Evolutionary conservation across 2,113 vertebrate species (phyloP), one percentile per base, ranked within the genome.

Genomic region (Rhinoderma darwinii): DNA sequence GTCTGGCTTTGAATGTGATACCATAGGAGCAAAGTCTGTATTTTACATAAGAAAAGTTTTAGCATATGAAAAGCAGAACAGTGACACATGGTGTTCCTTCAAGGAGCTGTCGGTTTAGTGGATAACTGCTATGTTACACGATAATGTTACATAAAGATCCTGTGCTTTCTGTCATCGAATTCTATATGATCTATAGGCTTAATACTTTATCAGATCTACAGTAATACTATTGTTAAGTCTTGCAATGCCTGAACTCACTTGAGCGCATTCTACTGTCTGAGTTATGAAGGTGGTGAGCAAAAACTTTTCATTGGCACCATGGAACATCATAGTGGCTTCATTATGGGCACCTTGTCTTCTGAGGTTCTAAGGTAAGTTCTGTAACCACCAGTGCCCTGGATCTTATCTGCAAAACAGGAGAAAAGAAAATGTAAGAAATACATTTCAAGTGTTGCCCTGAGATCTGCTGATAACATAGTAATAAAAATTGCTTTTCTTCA

Each of bases 1-100:
- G 17, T 78, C 1, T 32, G 47, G 22, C 20, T 74, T 43, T n/a
- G 18, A 22, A 47, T 14, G 20, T 10, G 47, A 47, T 30, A 30
- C 14, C 27, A 51, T 18, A 0, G 44, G 20, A n/a, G 30, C 17
- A 20, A 78, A 54, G 27, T 35, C n/a, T 35, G 15, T 27, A 22
- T 35, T 20, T 35, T 30, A 22, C 56, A 43, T 20, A n/a, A 32
- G 74, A 50, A 43, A 77, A 77, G 51, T 56, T 75, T 84, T 74
- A 66, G 59, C n/a, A 41, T 14, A 37, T n/a, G 7, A n/a, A 84
- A 35, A 8, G 43, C 68, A 56, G 47, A 54, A 75, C 32, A 75
- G 35, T 41, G 51, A 44, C 51, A 84, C 51, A 44, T 11, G 15
- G 9, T 74, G 70, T 43, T 61, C 9, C 14, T 11, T 9, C 25